Evolutionary conservation across 1,140 invertebrate species (phyloP).

Genomic region (Galendromus occidentalis): DNA sequence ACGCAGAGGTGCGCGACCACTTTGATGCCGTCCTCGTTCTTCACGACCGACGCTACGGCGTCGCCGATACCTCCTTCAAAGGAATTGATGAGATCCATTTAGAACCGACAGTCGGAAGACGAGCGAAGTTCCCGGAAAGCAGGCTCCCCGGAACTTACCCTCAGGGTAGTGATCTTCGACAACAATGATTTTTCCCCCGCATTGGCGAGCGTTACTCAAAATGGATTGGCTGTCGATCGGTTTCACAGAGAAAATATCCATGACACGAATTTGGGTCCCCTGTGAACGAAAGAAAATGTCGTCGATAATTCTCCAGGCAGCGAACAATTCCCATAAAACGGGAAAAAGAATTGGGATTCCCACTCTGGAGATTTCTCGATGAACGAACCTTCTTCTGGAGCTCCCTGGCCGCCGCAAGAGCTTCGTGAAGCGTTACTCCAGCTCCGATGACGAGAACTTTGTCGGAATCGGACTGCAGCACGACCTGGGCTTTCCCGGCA

Average conservation of each 20-base stretch:
- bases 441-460: conserved; percentile 63
- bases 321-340: neutral
- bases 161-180: conserved; percentile 94
- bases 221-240: conserved; percentile 66
- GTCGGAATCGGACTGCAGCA: conserved; percentile 50
- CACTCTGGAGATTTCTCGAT: too few relatives aligned
- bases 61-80: conserved; percentile 74
- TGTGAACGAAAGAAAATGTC: neutral
- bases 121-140: neutral
- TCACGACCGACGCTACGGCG: conserved; percentile 62
- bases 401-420: conserved; percentile 56
- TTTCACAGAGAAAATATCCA: conserved; percentile 91
- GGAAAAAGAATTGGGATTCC: conserved; percentile 27
- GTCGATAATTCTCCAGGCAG: neutral
- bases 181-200: conserved; percentile 61
- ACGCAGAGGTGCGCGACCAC: conserved; percentile 64
- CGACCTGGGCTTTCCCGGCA: conserved; percentile 41
- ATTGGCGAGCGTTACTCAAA: conserved; percentile 50
- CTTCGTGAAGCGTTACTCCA: conserved; percentile 80
- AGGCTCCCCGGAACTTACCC: conserved; percentile 34
- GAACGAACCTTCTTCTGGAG: conserved; percentile 29
- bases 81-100: too few relatives aligned
- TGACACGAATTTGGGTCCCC: conserved; percentile 46
- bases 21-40: conserved; percentile 42
- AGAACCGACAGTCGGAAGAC: neutral